phyloP scores from a whole-genome alignment of 2,888 invertebrate genomes.

The Drosophila aldrichi region DNA sequence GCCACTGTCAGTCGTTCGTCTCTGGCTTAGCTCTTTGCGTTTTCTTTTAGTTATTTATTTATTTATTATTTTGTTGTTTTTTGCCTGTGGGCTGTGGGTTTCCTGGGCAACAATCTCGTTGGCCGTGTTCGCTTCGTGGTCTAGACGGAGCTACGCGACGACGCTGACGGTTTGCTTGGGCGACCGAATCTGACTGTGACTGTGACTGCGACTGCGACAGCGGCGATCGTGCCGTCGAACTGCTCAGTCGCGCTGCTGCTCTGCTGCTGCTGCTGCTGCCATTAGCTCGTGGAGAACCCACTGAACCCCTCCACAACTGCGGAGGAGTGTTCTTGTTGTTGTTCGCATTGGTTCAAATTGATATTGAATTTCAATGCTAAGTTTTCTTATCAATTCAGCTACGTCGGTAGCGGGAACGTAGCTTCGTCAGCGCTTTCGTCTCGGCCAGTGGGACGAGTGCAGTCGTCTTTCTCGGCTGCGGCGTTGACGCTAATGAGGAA shows the following conservation, averaged over 20 bases:
- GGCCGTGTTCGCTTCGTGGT: conserved; percentile 61
- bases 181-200: conserved; percentile 48
- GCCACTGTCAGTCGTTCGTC: conserved; percentile 40
- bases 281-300: conserved; percentile 57
- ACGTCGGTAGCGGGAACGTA: conserved; percentile 12
- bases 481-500: conserved; percentile 71
- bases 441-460: conserved; percentile 5
- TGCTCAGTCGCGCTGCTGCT: conserved; percentile 14
- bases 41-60: no score
- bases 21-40: conserved; percentile 3
- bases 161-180: conserved; percentile 66
- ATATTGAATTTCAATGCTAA: conserved; percentile 76
- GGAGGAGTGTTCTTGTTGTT: conserved; percentile 47
- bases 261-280: conserved; percentile 28
- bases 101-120: conserved; percentile 60
- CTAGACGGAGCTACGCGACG: conserved; percentile 62
- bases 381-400: conserved; percentile 61
- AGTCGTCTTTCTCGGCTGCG: conserved; percentile 34
- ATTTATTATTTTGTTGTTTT: no score
- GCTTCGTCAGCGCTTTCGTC: conserved; percentile 27
- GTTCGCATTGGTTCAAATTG: conserved; percentile 67
- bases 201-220: conserved; percentile 29
- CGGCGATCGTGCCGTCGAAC: conserved; percentile 37
- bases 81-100: conserved; percentile 35
- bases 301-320: conserved; percentile 47